Conservation (phyloP, 2,888 invertebrate genomes). For the Andrena minutula region DNA sequence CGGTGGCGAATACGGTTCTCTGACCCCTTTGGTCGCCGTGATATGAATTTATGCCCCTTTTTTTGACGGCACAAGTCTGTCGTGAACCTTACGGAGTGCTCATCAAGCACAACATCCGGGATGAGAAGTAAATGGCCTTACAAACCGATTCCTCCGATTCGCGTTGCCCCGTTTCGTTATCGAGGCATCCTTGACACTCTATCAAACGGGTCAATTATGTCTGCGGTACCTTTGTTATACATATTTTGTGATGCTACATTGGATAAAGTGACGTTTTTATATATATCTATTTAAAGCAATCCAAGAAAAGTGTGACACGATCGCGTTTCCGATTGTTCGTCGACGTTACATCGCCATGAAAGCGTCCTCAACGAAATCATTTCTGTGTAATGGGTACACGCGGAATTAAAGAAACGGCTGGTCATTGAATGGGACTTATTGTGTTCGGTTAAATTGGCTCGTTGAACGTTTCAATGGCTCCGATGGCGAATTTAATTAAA, state of each 20-base stretch:
- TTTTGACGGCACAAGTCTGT: constrained; percentile 19
- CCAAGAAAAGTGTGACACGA: neutral
- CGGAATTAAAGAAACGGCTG: constrained; percentile 32
- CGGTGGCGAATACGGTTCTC: constrained; percentile 23
- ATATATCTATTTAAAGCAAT: constrained; percentile 44
- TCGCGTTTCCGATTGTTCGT: neutral
- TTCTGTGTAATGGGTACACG: constrained; percentile 19
- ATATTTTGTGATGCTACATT: constrained; percentile 46
- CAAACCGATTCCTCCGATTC: constrained; percentile 41
- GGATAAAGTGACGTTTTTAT: constrained; percentile 31
- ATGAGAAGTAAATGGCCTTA: constrained; percentile 38
- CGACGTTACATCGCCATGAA: neutral
- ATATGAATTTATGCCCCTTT: constrained; percentile 39
- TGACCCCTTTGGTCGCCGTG: constrained; percentile 41
- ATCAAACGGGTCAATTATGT: constrained; percentile 32
- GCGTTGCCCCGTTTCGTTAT: neutral
- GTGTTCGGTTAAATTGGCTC: constrained; percentile 57
- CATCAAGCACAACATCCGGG: constrained; percentile 12
- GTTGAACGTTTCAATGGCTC: constrained; percentile 57
- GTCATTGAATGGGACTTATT: constrained; percentile 53
- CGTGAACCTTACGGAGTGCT: constrained; percentile 6
- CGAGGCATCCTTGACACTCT: constrained; percentile 18
- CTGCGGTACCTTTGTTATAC: constrained; percentile 49
- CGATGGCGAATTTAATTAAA: constrained; percentile 61
- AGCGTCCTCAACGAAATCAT: constrained; percentile 6